These are phyloP conservation scores for Paraescarpia echinospica DNA, from an alignment of 1,140 invertebrate genomes.

Conservation along the genomic window DNA sequence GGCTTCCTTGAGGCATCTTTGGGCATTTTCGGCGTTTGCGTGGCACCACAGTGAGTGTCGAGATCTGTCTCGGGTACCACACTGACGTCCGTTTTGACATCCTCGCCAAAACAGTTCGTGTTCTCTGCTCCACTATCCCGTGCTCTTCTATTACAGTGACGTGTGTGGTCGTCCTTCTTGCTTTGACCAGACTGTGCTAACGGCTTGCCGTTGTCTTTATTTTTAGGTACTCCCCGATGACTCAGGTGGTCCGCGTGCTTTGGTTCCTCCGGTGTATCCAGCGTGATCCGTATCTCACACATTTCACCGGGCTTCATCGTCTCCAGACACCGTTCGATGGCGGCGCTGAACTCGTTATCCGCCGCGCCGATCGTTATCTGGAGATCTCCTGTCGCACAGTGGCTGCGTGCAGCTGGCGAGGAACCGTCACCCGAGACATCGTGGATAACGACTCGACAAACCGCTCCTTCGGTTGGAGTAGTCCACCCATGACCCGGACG, in stretches of 20 bases:
- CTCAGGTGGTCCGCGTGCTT: not conserved
- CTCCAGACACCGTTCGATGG: not conserved
- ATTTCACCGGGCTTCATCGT: not conserved
- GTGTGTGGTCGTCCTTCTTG: not conserved
- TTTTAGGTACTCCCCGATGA: not conserved
- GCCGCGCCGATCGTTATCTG: not conserved
- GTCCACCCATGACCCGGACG: not conserved
- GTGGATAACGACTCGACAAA: not conserved
- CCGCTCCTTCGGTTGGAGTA: not conserved
- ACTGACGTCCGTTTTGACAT: not conserved
- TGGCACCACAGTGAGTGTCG: too few species aligned
- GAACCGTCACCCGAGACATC: not conserved
- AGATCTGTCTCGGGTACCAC: too few species aligned
- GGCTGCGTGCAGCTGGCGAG: not conserved
- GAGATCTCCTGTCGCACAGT: not conserved
- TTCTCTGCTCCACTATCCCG: not conserved
- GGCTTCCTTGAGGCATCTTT: too few species aligned
- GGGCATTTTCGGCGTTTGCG: too few species aligned
- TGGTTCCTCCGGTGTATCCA: not conserved
- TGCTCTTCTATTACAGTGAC: too few species aligned
- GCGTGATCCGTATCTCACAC: not conserved
- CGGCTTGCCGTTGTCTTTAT: not conserved
- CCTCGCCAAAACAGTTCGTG: not conserved
- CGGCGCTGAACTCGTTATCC: not conserved
- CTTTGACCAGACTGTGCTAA: not conserved